These are phyloP conservation scores for Machimus rusticus DNA, from an alignment of 2,888 invertebrate genomes.

Conservation along the genomic window DNA sequence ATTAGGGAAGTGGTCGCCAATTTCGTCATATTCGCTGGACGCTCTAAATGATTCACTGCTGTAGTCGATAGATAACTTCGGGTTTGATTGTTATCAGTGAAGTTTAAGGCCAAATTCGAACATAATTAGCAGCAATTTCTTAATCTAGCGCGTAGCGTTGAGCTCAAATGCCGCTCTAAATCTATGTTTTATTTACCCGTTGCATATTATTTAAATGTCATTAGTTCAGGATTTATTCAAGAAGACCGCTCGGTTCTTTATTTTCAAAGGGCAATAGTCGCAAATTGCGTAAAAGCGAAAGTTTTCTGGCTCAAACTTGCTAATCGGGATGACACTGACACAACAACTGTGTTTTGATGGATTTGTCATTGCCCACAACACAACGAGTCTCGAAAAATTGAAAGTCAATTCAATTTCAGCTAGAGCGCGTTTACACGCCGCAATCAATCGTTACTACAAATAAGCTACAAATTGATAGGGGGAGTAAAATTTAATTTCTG, in stretches of 20 bases:
- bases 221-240: neutral
- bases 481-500: too few relatives aligned
- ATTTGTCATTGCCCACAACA: neutral
- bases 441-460: neutral
- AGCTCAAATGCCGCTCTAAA: neutral
- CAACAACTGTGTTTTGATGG: neutral
- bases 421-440: neutral
- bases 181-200: neutral
- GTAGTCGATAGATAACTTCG: neutral
- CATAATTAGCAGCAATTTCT: neutral
- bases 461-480: too few relatives aligned
- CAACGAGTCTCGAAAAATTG: neutral
- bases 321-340: neutral
- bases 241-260: neutral
- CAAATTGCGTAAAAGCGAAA: neutral
- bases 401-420: neutral
- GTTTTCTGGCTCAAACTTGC: neutral
- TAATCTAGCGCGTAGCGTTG: neutral
- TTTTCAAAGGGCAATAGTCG: neutral
- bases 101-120: neutral
- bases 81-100: neutral
- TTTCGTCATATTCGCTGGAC: neutral
- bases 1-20: neutral
- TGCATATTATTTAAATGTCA: neutral
- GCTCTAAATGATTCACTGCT: neutral